Evolutionary conservation across 2,797 vertebrate genomes (phyloP).

Genomic region (Megaceryle alcyon): DNA sequence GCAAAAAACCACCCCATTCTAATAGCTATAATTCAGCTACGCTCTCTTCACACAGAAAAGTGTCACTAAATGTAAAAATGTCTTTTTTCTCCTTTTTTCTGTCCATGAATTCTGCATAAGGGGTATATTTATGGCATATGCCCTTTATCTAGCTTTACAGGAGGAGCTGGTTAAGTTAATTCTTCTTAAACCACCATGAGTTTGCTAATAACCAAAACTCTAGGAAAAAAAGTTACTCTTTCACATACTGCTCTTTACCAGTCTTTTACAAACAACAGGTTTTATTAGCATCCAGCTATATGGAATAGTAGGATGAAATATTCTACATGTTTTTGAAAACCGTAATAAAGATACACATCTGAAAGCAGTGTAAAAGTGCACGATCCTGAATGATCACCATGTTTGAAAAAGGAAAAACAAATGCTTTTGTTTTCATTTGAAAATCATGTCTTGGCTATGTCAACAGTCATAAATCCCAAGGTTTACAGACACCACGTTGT

Average conservation of each 20-base stretch:
- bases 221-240: not conserved
- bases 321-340: not conserved
- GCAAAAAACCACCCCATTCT: not conserved
- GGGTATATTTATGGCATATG: not conserved
- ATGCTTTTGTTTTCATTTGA: not conserved
- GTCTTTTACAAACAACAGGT: not conserved
- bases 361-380: not conserved
- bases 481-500: not conserved
- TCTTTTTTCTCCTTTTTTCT: not conserved
- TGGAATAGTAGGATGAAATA: not conserved
- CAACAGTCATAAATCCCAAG: not conserved
- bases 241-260: not conserved
- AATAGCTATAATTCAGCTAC: not conserved
- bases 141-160: not conserved
- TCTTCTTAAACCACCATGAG: not conserved
- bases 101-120: not conserved
- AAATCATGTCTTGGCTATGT: not conserved
- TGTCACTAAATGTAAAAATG: not conserved
- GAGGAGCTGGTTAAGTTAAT: not conserved
- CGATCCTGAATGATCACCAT: not conserved
- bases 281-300: not conserved
- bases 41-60: not conserved
- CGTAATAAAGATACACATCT: not conserved
- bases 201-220: not conserved
- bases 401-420: not conserved